Conservation (phyloP, 35 echinoderm and acorn worm species). For the Heliocidaris tuberculata region DNA sequence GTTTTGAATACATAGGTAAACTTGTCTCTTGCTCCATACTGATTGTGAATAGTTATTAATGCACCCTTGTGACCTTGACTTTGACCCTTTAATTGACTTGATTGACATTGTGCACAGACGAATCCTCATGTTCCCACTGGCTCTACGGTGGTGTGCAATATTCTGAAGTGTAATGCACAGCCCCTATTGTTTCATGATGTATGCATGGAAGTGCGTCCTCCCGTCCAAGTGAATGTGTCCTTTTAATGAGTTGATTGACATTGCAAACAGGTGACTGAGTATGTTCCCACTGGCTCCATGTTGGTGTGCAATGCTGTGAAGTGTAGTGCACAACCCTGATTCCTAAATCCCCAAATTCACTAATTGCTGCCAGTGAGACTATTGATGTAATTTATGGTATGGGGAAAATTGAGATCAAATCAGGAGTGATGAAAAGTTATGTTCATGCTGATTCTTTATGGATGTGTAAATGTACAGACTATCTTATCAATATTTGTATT, state of each 20-base stretch:
- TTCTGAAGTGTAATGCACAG: background rate
- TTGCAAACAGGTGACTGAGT: background rate
- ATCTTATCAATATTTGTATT: too few relatives aligned
- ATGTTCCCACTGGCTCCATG: background rate
- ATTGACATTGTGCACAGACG: background rate
- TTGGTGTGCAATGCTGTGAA: too few relatives aligned
- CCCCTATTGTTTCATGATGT: background rate
- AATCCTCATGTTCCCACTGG: background rate
- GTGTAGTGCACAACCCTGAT: too few relatives aligned
- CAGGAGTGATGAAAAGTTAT: too few relatives aligned
- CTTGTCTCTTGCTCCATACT: too few relatives aligned
- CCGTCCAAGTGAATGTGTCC: background rate
- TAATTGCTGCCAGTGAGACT: too few relatives aligned
- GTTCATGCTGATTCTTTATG: too few relatives aligned
- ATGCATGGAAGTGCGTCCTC: background rate
- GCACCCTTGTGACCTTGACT: background rate
- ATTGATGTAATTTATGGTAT: too few relatives aligned
- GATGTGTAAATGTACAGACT: too few relatives aligned
- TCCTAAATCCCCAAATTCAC: too few relatives aligned
- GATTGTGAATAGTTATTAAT: background rate
- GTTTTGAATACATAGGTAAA: too few relatives aligned
- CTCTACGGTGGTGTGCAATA: background rate
- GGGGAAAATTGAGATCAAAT: too few relatives aligned
- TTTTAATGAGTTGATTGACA: background rate
- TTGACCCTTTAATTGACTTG: background rate